Conservation (phyloP, 2,113 vertebrate species). For the Poeciliopsis retropinna region DNA sequence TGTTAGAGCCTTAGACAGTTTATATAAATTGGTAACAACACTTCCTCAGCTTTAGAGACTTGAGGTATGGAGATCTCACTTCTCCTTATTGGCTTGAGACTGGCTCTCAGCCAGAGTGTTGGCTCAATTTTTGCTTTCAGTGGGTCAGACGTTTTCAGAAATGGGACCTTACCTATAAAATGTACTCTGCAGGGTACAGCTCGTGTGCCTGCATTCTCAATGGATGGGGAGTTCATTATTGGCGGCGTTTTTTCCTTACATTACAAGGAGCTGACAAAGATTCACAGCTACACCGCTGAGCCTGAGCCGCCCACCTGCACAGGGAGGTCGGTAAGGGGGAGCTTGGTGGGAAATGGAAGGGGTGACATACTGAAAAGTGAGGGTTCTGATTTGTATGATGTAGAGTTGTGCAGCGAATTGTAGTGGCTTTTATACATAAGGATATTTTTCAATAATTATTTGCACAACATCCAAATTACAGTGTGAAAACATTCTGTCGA, state of each 20-base stretch:
- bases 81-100: neutral
- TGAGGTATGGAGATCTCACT: conserved; percentile 8
- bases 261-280: conserved; percentile 37
- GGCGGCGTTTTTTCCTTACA: conserved; percentile 74
- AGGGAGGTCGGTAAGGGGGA: conserved; percentile 68
- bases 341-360: neutral
- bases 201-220: too few species aligned
- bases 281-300: conserved; percentile 52
- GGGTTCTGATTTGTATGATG: neutral
- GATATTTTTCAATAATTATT: neutral
- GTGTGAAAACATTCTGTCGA: too few species aligned
- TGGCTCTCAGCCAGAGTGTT: conserved; percentile 13
- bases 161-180: neutral
- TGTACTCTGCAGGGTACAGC: conserved; percentile 53
- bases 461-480: neutral
- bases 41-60: conserved; percentile 1
- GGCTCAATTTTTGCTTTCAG: conserved; percentile 10
- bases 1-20: neutral
- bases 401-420: neutral
- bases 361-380: neutral
- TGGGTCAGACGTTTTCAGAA: fast-evolving
- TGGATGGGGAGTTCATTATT: conserved; percentile 70
- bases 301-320: conserved; percentile 61
- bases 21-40: conserved; percentile 34
- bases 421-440: neutral